phyloP scores from a whole-genome alignment of 2,888 invertebrate species.

The Balanococcus diminutus region DNA sequence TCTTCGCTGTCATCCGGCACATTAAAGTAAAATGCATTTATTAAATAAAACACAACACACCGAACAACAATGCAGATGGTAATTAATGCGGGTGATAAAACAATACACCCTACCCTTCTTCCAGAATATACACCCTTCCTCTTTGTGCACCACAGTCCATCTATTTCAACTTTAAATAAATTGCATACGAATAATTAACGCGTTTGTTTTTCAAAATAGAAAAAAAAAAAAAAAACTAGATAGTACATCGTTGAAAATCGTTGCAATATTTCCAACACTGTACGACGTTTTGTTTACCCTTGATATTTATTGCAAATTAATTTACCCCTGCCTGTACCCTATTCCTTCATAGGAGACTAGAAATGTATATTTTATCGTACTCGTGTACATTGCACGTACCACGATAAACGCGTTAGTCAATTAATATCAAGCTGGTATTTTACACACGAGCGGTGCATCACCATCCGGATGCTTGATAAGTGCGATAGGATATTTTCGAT shows the following conservation, averaged over 20 bases:
- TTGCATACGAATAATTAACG: slow-evolving; percentile 24
- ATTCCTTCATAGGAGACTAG: background rate
- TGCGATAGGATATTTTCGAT: background rate
- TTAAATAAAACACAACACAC: slow-evolving; percentile 33
- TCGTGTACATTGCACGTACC: background rate
- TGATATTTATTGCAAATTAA: background rate
- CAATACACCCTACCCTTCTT: background rate
- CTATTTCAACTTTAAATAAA: background rate
- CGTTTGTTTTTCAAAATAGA: background rate
- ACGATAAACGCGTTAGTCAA: background rate
- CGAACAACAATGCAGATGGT: slow-evolving; percentile 32
- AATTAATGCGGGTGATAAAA: slow-evolving; percentile 17
- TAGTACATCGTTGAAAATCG: background rate
- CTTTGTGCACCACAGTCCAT: background rate
- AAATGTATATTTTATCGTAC: background rate
- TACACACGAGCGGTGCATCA: background rate
- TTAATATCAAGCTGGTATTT: background rate
- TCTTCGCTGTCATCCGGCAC: slow-evolving; percentile 17
- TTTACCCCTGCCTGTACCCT: background rate
- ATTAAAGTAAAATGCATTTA: slow-evolving; percentile 33
- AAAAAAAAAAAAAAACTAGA: background rate
- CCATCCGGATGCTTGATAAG: background rate
- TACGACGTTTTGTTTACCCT: background rate
- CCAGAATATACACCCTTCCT: background rate
- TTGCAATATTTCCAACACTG: background rate